A percentile compares a stretch with the other conserved stretches of the same genome.
These are phyloP conservation scores for Marasmarcha lunaedactyla DNA, from an alignment of 2,888 invertebrate species.

Conservation along the genomic window DNA sequence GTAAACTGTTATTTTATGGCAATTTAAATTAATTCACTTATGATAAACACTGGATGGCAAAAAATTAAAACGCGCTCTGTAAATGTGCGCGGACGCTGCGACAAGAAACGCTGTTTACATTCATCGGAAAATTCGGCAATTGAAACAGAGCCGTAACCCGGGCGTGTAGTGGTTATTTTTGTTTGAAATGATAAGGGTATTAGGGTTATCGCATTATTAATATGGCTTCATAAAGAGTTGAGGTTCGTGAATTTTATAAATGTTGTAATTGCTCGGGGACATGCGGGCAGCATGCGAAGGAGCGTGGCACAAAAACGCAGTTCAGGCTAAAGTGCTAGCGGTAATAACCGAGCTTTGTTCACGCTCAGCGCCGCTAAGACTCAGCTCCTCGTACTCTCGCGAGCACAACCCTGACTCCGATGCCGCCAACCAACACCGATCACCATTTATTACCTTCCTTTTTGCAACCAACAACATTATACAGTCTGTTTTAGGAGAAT, in stretches of 20 bases:
- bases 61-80: slow-evolving; percentile 47
- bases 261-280: slow-evolving; percentile 40
- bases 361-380: not conserved
- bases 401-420: too few species aligned
- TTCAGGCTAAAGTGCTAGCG: slow-evolving; percentile 38
- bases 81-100: slow-evolving; percentile 47
- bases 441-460: too few species aligned
- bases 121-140: slow-evolving; percentile 1
- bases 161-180: slow-evolving; percentile 13
- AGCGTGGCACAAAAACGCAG: slow-evolving; percentile 27
- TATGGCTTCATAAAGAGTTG: slow-evolving; percentile 38
- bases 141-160: too few species aligned
- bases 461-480: too few species aligned
- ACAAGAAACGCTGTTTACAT: slow-evolving; percentile 26
- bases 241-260: slow-evolving; percentile 39
- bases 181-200: too few species aligned
- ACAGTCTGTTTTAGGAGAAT: too few species aligned
- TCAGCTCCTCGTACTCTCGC: too few species aligned
- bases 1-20: slow-evolving; percentile 53
- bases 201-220: slow-evolving; percentile 24
- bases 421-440: too few species aligned
- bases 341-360: slow-evolving; percentile 30
- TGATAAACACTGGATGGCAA: slow-evolving; percentile 44
- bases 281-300: slow-evolving; percentile 22
- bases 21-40: slow-evolving; percentile 65